These are phyloP conservation scores for Tachina lurida DNA, from an alignment of 2,888 invertebrate species.

Conservation along the genomic window DNA sequence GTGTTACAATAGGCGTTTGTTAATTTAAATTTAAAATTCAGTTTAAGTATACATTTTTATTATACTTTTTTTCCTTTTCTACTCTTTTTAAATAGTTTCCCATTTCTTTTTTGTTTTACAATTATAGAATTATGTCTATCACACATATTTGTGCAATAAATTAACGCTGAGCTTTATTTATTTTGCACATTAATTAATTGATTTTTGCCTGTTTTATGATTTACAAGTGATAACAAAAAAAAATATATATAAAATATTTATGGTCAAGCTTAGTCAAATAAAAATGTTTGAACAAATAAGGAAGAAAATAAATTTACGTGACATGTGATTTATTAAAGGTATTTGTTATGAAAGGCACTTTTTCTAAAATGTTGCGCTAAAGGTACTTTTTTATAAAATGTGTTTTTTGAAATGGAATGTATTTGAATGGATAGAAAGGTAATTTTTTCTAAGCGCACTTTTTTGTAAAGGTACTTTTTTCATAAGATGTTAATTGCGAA, in stretches of 20 bases:
- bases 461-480: too few species aligned
- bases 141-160: slow-evolving; percentile 6
- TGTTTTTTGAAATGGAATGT: not conserved
- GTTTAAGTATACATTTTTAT: slow-evolving; percentile 6
- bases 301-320: not conserved
- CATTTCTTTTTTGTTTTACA: not conserved
- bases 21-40: slow-evolving; percentile 26
- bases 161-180: slow-evolving; percentile 8
- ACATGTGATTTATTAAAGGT: not conserved
- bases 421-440: not conserved
- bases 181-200: not conserved
- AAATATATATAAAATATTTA: not conserved
- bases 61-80: slow-evolving; percentile 1
- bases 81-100: slow-evolving; percentile 6
- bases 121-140: not conserved
- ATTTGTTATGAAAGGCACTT: not conserved
- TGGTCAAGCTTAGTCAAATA: slow-evolving; percentile 20
- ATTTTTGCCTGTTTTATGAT: not conserved
- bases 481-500: too few species aligned
- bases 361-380: not conserved
- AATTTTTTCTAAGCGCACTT: too few species aligned
- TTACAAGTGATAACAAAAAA: slow-evolving; percentile 11
- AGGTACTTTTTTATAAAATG: not conserved
- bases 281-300: not conserved
- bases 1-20: slow-evolving; percentile 11